phyloP scores from a whole-genome alignment of 1,140 invertebrate genomes.

The Cherax destructor region DNA sequence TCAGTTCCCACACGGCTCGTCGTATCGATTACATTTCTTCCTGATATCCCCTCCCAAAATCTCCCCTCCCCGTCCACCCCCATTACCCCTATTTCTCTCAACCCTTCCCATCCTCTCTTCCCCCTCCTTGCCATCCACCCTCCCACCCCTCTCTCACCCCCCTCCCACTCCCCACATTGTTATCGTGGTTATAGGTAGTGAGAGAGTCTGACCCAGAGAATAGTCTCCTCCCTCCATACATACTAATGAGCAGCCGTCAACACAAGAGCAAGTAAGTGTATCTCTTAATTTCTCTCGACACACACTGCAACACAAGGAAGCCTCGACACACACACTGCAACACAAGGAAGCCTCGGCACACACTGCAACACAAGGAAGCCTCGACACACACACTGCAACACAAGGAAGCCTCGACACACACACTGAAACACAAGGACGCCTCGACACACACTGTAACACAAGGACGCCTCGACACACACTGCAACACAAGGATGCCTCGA shows the following conservation, averaged over 20 bases:
- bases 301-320: no score
- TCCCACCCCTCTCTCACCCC: neutral
- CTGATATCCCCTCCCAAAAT: neutral
- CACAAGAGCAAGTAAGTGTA: no score
- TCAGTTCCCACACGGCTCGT: neutral
- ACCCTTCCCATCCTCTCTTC: neutral
- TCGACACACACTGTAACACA: no score
- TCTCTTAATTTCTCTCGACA: no score
- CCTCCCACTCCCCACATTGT: neutral
- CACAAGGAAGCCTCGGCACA: no score
- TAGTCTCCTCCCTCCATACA: neutral
- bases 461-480: no score
- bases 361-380: no score
- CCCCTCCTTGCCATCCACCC: neutral
- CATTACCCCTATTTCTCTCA: neutral
- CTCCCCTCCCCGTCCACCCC: neutral
- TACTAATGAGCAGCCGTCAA: neutral
- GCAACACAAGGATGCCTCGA: no score
- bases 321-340: no score
- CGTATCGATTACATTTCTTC: constrained; percentile 1
- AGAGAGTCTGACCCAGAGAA: neutral
- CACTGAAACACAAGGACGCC: no score
- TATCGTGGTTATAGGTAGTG: neutral
- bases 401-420: no score
- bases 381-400: no score